A percentile compares a stretch with the other conserved stretches of the same genome.
Conservation (phyloP, 1,140 invertebrate species). For the Ips typographus region DNA sequence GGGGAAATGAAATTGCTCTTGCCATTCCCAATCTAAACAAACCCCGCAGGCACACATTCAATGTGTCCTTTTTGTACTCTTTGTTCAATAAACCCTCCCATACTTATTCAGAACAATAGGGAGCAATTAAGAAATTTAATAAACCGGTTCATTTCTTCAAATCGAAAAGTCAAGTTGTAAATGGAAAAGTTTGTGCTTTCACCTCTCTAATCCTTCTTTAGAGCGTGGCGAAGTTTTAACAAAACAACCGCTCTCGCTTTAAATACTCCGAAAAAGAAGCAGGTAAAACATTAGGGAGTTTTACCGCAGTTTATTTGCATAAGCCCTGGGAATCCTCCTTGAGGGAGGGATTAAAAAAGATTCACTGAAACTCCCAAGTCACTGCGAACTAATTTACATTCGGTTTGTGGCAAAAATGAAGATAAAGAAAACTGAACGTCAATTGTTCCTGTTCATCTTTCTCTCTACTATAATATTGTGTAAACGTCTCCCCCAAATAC, state of each 20-base stretch:
- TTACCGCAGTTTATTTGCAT: constrained; percentile 19
- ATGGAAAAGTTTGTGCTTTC: constrained; percentile 14
- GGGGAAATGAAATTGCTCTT: no score
- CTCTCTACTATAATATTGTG: not conserved
- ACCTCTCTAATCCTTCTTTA: constrained; percentile 10
- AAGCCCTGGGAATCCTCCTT: constrained; percentile 9
- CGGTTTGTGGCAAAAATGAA: not conserved
- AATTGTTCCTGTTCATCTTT: not conserved
- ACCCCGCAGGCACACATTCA: no score
- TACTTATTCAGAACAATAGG: not conserved
- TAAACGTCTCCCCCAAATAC: constrained; percentile 1
- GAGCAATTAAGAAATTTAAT: constrained; percentile 15
- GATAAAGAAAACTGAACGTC: not conserved
- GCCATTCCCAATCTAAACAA: no score
- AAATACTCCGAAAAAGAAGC: constrained; percentile 15
- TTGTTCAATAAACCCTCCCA: no score
- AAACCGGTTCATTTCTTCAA: not conserved
- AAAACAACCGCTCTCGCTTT: constrained; percentile 11
- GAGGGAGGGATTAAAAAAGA: constrained; percentile 13
- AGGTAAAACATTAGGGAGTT: constrained; percentile 13
- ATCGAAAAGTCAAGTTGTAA: constrained; percentile 10
- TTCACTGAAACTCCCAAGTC: not conserved
- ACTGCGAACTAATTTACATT: not conserved
- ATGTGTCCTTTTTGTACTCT: not conserved
- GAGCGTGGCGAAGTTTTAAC: constrained; percentile 8